Base-by-base conservation (phyloP, 2,888 invertebrate genomes). In the Cataglyphis albicans region DNA sequence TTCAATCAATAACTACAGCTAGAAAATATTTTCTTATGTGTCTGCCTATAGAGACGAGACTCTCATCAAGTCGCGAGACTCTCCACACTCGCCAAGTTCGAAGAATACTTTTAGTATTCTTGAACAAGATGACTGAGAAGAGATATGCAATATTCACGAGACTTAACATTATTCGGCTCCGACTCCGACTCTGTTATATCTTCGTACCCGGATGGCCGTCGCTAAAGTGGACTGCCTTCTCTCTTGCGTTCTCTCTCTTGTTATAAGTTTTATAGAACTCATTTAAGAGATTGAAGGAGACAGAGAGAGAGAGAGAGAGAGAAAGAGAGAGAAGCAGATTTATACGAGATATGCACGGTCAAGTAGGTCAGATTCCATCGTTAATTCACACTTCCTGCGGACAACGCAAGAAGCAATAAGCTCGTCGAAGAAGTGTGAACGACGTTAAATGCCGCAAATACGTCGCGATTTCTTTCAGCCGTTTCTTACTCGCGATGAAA, bases 361-460 rank as follows among this genome's bases (percentile, higher is more conserved):
- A 89, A 84, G 72, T 89, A 83, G 87, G 89, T 88, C 90, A 86
- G 84, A 90, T 86, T 84, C 75, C 84, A 64, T 29, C 41, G 82
- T 32, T 80, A 90, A 90, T 90, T 88, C 61, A 55, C 81, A 84
- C 82, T 90, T 88, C 89, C 88, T 87, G 86, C 61, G 63, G 35
- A 7, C 52, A 44, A n/a, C 6, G 63, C 67, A 78, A 78, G 78
- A 78, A 55, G 67, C 41, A 57, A 57, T 32, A 52, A 76, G 48
- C n/a, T 68, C 57, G 32, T 38, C 67, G 67, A 78, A 78, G 78
- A 78, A 78, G 67, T 55, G 76, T 38, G 41, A 65, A 78, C 44
- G 57, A 29, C 15, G 41, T 67, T 67, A 78, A 38, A 7, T 21
- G 61, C 21, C 32, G 12, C 10, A 7, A 48, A 48, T 15, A 15